Base-by-base conservation (phyloP, 2,113 vertebrate species). In the Ursus arctos region DNA sequence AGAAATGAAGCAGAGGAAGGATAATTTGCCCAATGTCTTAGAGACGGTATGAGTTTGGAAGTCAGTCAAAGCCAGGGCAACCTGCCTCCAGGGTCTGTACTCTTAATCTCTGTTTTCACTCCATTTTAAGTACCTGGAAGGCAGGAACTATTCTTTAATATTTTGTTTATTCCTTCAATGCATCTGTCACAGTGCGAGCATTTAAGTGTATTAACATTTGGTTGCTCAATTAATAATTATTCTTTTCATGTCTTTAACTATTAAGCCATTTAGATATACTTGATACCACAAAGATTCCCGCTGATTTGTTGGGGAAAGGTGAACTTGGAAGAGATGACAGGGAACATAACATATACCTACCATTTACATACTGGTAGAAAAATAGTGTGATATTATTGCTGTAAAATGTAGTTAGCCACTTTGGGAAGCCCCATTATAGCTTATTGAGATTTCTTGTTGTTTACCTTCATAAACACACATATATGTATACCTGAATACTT, bases 271-370 rank as follows among this genome's bases (percentile, higher is more conserved):
- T 49, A 19, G 61, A 57, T n/a, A 92, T 8, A 59, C 31, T 43
- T 1, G 0, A 47, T 49, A 28, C n/a, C 55, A 31, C 15, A 61
- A 19, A 43, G 4, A 26, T 21, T 19, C 21, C 7, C 26, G 4
- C 31, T 53, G n/a, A 55, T 83, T 91, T 12, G 16, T 0, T 59
- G 31, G 33, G 13, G 43, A 12, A 7, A 69, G 53, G 16, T 65
- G 3, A n/a, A 79, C 0, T 2, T 63, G n/a, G 28, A 92, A 84
- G 53, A 92, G 24, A 7, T n/a, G 13, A 15, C 15, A n/a, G 36
- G 26, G 33, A 6, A 5, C 33, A 22, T 21, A 13, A 77, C 6
- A 4, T 10, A 14, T 53, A 53, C 14, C 51, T 53, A 26, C 7
- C 53, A 40, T 57, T 53, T 47, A 76, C 9, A 10, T 15, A 9